A percentile compares a stretch with the other conserved stretches of the same genome.
phyloP scores from a whole-genome alignment of 2,797 vertebrate species.

The Acestrorhynchus altus region DNA sequence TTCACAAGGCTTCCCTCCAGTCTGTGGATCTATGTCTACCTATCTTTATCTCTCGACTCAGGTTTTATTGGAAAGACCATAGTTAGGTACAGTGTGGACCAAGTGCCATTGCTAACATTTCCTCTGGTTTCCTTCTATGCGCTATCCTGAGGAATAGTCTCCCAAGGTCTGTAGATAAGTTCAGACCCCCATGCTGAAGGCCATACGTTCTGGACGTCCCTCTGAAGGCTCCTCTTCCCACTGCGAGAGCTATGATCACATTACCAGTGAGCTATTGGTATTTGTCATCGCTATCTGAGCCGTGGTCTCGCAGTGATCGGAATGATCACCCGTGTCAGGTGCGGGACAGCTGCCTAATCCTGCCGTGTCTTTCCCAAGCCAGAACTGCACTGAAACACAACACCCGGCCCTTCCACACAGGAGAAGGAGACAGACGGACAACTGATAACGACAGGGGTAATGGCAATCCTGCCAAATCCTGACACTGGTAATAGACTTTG shows the following conservation, averaged over 20 bases:
- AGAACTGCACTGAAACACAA: constrained; percentile 52
- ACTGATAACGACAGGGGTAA: constrained; percentile 10
- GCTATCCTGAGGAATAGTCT: too few relatives aligned
- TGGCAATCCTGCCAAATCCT: not conserved
- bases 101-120: not conserved
- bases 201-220: constrained; percentile 27
- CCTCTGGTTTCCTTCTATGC: not conserved
- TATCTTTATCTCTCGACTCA: too few relatives aligned
- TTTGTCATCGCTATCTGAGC: constrained; percentile 59
- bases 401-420: constrained; percentile 19
- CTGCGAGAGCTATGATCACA: constrained; percentile 46
- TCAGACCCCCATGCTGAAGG: constrained; percentile 24
- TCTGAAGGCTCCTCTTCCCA: constrained; percentile 36
- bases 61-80: too few relatives aligned
- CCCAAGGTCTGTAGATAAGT: not conserved
- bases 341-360: constrained; percentile 64
- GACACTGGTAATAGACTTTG: not conserved
- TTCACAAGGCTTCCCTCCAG: not conserved
- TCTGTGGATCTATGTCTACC: not conserved
- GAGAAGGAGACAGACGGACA: constrained; percentile 5
- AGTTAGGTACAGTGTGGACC: too few relatives aligned
- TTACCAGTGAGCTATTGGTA: constrained; percentile 50
- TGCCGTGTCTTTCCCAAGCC: constrained; percentile 41
- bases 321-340: constrained; percentile 62
- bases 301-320: constrained; percentile 44